phyloP scores from a whole-genome alignment of 2,113 vertebrate species.

The Pseudorhombus dupliciocellatus region DNA sequence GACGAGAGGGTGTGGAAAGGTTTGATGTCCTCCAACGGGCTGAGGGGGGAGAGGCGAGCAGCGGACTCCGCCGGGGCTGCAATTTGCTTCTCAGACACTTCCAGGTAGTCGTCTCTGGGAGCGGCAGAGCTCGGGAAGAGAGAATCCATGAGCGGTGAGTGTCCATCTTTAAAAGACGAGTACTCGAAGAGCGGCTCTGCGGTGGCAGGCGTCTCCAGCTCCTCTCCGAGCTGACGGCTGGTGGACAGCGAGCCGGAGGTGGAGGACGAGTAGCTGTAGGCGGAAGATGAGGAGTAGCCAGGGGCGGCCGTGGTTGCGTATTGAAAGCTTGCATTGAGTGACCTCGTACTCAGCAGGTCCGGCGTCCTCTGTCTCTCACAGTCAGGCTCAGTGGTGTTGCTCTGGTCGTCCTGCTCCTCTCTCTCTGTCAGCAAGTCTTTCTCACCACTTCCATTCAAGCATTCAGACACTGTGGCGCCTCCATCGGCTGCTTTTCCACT shows the following conservation, averaged over 20 bases:
- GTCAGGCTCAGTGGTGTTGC: constrained; percentile 59
- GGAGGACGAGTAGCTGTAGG: constrained; percentile 84
- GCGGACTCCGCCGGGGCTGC: constrained; percentile 77
- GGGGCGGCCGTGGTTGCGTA: constrained; percentile 76
- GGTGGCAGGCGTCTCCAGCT: constrained; percentile 78
- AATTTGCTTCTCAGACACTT: constrained; percentile 88
- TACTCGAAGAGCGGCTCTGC: constrained; percentile 81
- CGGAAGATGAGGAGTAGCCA: constrained; percentile 82
- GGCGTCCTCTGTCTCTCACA: constrained; percentile 69
- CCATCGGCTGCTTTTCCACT: constrained; percentile 53
- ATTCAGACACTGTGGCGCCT: constrained; percentile 62
- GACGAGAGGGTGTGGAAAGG: constrained; percentile 64
- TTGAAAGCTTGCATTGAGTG: constrained; percentile 82
- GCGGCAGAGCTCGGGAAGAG: constrained; percentile 75
- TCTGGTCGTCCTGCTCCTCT: constrained; percentile 67
- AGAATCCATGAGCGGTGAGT: constrained; percentile 76
- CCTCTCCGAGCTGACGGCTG: constrained; percentile 83
- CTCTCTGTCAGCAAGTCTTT: constrained; percentile 66
- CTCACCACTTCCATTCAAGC: constrained; percentile 53
- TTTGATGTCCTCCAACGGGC: constrained; percentile 83
- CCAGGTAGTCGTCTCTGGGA: constrained; percentile 89
- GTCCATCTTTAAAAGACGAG: constrained; percentile 84
- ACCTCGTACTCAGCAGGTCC: constrained; percentile 70
- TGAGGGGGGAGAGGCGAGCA: constrained; percentile 80
- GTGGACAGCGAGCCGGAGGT: constrained; percentile 83